Conservation (phyloP, 2,797 vertebrate species). For the Argentina silus region DNA sequence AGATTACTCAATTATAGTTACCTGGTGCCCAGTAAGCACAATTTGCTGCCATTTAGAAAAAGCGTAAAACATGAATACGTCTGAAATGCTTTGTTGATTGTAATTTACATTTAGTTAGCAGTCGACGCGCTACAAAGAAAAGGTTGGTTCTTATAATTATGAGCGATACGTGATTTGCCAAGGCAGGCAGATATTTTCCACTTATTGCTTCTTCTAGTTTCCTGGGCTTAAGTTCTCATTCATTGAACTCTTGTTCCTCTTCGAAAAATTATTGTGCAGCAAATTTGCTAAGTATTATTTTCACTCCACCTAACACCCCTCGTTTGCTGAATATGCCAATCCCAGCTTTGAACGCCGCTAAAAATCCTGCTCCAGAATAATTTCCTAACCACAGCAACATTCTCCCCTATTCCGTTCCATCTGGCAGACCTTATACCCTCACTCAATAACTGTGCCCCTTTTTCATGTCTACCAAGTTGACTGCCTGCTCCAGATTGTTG, state of each 20-base stretch:
- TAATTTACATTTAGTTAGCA: constrained; percentile 65
- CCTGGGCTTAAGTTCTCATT: constrained; percentile 56
- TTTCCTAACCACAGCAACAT: constrained; percentile 12
- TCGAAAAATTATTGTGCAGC: constrained; percentile 62
- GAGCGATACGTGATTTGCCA: constrained; percentile 24
- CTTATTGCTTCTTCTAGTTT: constrained; percentile 22
- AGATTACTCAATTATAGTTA: constrained; percentile 66
- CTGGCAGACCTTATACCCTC: constrained; percentile 38
- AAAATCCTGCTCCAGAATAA: neutral
- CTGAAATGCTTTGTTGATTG: constrained; percentile 53
- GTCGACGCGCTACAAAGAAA: constrained; percentile 48
- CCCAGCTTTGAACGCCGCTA: neutral
- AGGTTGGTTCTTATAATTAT: constrained; percentile 65
- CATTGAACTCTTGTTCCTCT: constrained; percentile 63
- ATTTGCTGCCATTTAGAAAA: constrained; percentile 48
- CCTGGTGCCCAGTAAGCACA: constrained; percentile 52
- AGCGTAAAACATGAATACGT: constrained; percentile 49
- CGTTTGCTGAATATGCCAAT: constrained; percentile 2
- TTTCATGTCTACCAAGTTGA: constrained; percentile 33
- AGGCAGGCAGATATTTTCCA: constrained; percentile 50
- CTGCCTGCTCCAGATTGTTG: constrained; percentile 57
- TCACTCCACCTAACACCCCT: constrained; percentile 39
- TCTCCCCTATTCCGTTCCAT: constrained; percentile 60
- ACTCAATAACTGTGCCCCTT: constrained; percentile 23
- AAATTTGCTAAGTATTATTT: constrained; percentile 75